Base-by-base conservation (phyloP, 2,888 invertebrate genomes). In the Gasteruption jaculator region DNA sequence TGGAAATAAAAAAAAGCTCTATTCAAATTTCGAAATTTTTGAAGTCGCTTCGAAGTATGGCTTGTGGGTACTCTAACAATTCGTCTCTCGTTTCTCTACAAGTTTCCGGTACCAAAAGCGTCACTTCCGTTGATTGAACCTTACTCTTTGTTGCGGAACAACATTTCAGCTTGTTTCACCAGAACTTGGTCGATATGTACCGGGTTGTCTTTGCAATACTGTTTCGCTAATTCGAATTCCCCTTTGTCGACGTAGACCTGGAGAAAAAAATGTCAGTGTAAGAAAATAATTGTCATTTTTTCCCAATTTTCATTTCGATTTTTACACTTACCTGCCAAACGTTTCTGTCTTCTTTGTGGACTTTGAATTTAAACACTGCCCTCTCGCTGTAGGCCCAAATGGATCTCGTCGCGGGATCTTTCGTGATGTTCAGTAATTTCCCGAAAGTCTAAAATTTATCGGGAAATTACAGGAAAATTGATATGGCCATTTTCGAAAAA, bases 381-480 rank as follows among this genome's bases (percentile, higher is more conserved):
- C 83, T 83, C 52, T 90, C 86, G 0, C 92, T 90, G 47, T 86
- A 86, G 0, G 87, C 84, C 86, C 93, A 96, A 44, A 96, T 85
- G 0, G 83, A 80, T 5, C 80, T 85, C 38, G 82, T 86, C 18
- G 81, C 74, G 0, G 81, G 78, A 71, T 96, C 95, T 64, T 86
- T 86, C 2, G 86, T 78, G 38, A 95, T 82, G 50, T 84, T 86
- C 21, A 90, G 74, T 4, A 94, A 71, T 58, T 83, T 83, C 0
- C 92, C 93, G 61, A 85, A 82, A 4, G 80, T 77, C 75, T 76
- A 48, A 24, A 62, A 56, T n/a, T 38, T 43, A n/a, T n/a, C n/a
- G n/a, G 29, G 19, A 41, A 37, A 50, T 46, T 46, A 33, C 34
- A 32, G 24, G 32, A 31, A 31, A 46, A 43, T 30, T 10, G n/a